Evolutionary conservation across 2,888 invertebrate genomes (phyloP).

Genomic region (Drosophila atroscutellata): DNA sequence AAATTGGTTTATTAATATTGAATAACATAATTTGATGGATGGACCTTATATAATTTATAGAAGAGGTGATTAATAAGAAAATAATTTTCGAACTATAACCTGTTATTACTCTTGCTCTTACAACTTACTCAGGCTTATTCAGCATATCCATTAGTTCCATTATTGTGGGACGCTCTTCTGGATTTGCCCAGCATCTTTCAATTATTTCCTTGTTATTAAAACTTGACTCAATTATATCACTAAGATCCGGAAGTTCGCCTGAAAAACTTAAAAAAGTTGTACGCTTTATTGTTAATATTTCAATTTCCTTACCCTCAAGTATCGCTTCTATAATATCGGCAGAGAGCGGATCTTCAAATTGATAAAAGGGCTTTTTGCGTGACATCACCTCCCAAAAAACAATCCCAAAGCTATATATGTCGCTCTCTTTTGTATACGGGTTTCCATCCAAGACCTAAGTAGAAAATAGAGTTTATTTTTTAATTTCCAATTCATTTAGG

Average conservation of each 20-base stretch:
- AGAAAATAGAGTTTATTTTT: too few relatives aligned
- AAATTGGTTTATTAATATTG: too few relatives aligned
- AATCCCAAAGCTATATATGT: conserved; percentile 14
- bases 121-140: background rate
- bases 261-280: background rate
- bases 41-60: background rate
- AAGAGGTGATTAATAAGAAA: background rate
- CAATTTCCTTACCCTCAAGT: background rate
- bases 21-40: background rate
- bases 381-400: conserved; percentile 10
- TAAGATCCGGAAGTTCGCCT: conserved; percentile 3
- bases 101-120: background rate
- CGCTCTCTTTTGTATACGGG: background rate
- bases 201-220: background rate
- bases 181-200: background rate
- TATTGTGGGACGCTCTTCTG: background rate
- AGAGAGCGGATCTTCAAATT: background rate
- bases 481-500: background rate
- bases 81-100: background rate
- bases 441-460: background rate
- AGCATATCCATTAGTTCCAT: background rate
- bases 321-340: background rate
- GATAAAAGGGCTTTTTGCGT: conserved; percentile 4
- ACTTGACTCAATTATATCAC: background rate
- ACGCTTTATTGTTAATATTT: background rate